phyloP scores from a whole-genome alignment of 2,113 vertebrate species.

The Perccottus glenii region DNA sequence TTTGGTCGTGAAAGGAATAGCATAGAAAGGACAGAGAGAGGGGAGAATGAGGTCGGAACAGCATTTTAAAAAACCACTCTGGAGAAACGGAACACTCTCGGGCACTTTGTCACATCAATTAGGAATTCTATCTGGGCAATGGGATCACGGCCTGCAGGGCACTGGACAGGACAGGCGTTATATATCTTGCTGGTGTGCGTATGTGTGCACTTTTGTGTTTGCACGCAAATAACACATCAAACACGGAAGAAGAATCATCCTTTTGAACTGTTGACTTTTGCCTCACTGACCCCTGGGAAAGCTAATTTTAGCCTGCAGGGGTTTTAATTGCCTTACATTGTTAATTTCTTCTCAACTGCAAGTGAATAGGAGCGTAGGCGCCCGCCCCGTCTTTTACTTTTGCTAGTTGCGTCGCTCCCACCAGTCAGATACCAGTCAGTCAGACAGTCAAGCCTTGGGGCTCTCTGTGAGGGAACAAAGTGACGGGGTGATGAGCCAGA shows the following conservation, averaged over 20 bases:
- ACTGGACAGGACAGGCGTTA: conserved; percentile 55
- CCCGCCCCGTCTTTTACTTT: background rate
- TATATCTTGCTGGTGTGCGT: conserved; percentile 47
- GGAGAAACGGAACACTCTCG: conserved; percentile 71
- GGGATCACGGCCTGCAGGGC: conserved; percentile 62
- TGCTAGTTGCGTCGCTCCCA: conserved; percentile 45
- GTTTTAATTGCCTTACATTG: conserved; percentile 62
- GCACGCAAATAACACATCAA: conserved; percentile 9
- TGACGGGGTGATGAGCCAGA: conserved; percentile 74
- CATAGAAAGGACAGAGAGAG: conserved; percentile 30
- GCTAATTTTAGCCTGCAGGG: conserved; percentile 58
- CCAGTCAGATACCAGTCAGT: conserved; percentile 59
- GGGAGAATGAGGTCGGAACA: conserved; percentile 44
- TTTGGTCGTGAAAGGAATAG: conserved; percentile 57
- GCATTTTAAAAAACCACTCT: conserved; percentile 69
- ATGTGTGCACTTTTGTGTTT: conserved; percentile 9
- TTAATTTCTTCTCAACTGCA: conserved; percentile 56
- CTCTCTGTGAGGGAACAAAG: conserved; percentile 75
- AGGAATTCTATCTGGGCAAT: conserved; percentile 73
- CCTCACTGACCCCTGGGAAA: conserved; percentile 52
- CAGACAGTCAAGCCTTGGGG: conserved; percentile 66
- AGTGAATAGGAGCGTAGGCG: conserved; percentile 29
- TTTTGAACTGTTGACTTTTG: conserved; percentile 62
- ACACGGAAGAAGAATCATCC: conserved; percentile 21
- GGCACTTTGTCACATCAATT: conserved; percentile 77